phyloP scores from a whole-genome alignment of 2,113 vertebrate genomes.

The Caranx melampygus region DNA sequence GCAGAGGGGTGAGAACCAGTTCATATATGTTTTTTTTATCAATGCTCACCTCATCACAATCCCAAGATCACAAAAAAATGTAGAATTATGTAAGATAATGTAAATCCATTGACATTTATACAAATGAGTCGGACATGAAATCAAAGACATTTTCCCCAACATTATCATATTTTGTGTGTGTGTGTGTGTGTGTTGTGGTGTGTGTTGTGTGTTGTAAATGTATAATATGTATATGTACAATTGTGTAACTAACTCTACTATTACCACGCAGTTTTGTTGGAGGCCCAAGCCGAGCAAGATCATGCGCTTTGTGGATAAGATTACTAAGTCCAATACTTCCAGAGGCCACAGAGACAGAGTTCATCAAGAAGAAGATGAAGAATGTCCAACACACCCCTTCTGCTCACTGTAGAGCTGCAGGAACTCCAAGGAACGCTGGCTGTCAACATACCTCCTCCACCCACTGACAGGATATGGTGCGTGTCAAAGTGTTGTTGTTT shows the following conservation, averaged over 20 bases:
- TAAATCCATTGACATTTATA: too few species aligned
- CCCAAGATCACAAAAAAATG: background rate
- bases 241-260: background rate
- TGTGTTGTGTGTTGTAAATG: too few species aligned
- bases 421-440: slow-evolving; percentile 91
- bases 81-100: too few species aligned
- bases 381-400: slow-evolving; percentile 95
- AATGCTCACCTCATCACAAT: background rate
- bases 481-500: slow-evolving; percentile 42
- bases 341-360: slow-evolving; percentile 97
- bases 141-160: too few species aligned
- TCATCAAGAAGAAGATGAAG: slow-evolving; percentile 98
- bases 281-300: slow-evolving; percentile 93
- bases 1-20: slow-evolving; percentile 88
- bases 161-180: too few species aligned
- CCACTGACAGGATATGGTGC: slow-evolving; percentile 97
- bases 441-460: slow-evolving; percentile 96
- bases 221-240: too few species aligned
- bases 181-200: too few species aligned
- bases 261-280: slow-evolving; percentile 84
- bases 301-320: slow-evolving; percentile 97
- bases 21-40: background rate
- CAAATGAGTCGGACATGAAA: too few species aligned
- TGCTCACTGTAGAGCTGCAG: slow-evolving; percentile 96
- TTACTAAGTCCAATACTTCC: slow-evolving; percentile 98